Conservation (phyloP, 2,888 invertebrate species). For the Brenthis hecate region DNA sequence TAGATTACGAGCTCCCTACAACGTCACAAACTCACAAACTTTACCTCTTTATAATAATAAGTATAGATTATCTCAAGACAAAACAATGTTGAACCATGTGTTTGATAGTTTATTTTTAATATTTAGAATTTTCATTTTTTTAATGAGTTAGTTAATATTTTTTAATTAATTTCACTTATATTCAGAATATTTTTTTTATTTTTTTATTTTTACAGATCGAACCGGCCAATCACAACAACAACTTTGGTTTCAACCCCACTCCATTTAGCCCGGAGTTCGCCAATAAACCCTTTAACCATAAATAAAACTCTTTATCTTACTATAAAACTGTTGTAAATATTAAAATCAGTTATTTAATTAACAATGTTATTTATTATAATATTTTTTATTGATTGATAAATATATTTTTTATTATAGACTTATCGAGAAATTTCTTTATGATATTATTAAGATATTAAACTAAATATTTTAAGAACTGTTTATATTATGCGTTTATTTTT, state of each 20-base stretch:
- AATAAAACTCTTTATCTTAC: constrained; percentile 17
- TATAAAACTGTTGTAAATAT: constrained; percentile 2
- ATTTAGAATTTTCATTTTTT: neutral
- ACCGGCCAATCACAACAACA: constrained; percentile 61
- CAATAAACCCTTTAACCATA: constrained; percentile 49
- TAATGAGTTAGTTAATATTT: no score
- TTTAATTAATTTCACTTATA: neutral
- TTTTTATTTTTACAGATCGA: constrained; percentile 36
- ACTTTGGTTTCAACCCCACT: constrained; percentile 64
- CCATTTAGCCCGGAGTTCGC: constrained; percentile 63
- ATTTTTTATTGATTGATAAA: neutral
- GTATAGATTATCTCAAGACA: no score
- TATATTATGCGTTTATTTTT: no score
- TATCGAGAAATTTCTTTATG: no score
- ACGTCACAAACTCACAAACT: no score
- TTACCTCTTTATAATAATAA: no score
- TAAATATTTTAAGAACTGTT: neutral
- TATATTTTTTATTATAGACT: neutral
- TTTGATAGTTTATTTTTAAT: neutral
- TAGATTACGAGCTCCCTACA: no score
- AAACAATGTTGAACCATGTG: no score
- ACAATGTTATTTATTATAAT: constrained; percentile 4
- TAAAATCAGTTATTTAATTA: neutral
- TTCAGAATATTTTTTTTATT: neutral
- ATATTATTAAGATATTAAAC: neutral